A percentile compares a stretch with the other conserved stretches of the same genome.
phyloP scores from a whole-genome alignment of 2,888 invertebrate genomes.

The Pedicia rivosa region DNA sequence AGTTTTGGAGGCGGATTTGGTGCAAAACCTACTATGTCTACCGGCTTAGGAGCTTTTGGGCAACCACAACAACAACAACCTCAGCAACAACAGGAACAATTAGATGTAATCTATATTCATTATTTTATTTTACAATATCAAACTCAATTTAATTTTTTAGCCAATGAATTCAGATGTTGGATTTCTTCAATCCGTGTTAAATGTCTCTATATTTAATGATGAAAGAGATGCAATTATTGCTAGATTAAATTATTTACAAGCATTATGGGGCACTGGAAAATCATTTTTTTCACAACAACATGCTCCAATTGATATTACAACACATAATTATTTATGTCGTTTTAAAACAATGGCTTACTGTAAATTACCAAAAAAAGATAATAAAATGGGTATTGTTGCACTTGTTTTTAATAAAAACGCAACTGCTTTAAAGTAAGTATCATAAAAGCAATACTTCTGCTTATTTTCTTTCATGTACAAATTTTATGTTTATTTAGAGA shows the following conservation, averaged over 20 bases:
- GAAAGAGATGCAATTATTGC: conserved; percentile 87
- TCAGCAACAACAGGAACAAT: conserved; percentile 28
- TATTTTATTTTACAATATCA: conserved; percentile 13
- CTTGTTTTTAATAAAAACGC: conserved; percentile 63
- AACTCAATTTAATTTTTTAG: conserved; percentile 25
- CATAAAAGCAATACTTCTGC: conserved; percentile 12
- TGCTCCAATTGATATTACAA: conserved; percentile 66
- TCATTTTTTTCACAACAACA: conserved; percentile 63
- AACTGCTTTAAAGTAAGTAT: conserved; percentile 51
- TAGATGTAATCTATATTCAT: conserved; percentile 2
- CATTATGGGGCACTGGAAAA: conserved; percentile 41
- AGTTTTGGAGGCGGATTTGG: conserved; percentile 13
- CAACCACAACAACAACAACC: conserved; percentile 25
- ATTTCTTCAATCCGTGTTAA: conserved; percentile 56
- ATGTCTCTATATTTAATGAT: conserved; percentile 78
- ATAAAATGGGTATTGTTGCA: conserved; percentile 82
- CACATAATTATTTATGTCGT: conserved; percentile 79
- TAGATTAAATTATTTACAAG: conserved; percentile 87
- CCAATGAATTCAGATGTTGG: conserved; percentile 48
- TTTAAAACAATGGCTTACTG: conserved; percentile 94
- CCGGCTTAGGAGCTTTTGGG: conserved; percentile 19
- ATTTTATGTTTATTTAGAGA: conserved; percentile 33
- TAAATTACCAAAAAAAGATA: conserved; percentile 67
- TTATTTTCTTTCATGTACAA: background rate
- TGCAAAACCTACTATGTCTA: conserved; percentile 18